Evolutionary conservation across 2,113 vertebrate genomes (phyloP), one percentile per base, ranked within the genome.

Genomic region (Planiliza haematocheilus): DNA sequence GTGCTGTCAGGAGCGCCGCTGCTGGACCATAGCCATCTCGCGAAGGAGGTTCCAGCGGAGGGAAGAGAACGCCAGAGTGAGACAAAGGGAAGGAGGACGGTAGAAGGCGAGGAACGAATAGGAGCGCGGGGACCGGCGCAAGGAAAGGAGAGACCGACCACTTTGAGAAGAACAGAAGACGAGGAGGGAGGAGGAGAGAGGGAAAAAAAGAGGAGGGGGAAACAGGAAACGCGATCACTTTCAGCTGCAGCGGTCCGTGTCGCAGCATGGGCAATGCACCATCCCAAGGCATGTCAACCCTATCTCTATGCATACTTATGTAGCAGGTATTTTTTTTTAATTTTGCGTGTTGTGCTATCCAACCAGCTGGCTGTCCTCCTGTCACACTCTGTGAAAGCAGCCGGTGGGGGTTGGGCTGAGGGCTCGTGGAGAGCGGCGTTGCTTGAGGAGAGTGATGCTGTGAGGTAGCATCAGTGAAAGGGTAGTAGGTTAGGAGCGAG

Each of bases 241-340:
- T 88, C 86, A 86, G 89, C 88, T 88, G 82, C 86, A 91, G 90
- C 90, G 86, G 87, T 90, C 89, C 77, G 89, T 89, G 91, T 88
- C 88, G 92, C 93, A 94, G 90, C 90, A 95, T 95, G 94, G 94
- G 93, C 92, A 95, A 94, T 92, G 93, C 94, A 95, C 93, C 94
- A 88, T 95, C 94, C 73, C 94, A 95, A 94, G 94, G 93, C 92
- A 95, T 89, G 94, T 94, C 87, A 88, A 86, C 80, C 72, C 56
- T 89, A 59, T 89, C 65, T 93, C 51, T 43, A 61, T 89, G 43
- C 81, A 82, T 90, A 79, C 87, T 88, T 85, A 52, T 89, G 82
- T 86, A 61, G 87, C 83, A 87, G 87, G 84, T 90, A 49, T 62
- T 52, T 64, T 63, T 48, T 41, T 74, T 34, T 75, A 38, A 50